These are phyloP conservation scores for Gasterosteus aculeatus DNA, from an alignment of 2,113 vertebrate species.

Conservation along the genomic window DNA sequence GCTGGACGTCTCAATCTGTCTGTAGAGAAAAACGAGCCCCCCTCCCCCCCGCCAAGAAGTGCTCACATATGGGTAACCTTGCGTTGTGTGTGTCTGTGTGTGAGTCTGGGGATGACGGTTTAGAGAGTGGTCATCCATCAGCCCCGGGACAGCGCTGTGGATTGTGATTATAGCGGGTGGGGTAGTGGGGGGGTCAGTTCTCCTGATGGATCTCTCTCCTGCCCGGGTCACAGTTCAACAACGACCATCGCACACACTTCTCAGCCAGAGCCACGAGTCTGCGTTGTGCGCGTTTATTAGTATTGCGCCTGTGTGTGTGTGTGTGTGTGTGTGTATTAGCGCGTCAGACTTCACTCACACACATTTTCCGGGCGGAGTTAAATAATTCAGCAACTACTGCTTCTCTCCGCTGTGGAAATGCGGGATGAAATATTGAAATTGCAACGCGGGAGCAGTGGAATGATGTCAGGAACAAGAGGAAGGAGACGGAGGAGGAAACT, in stretches of 20 bases:
- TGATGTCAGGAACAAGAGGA: constrained; percentile 27
- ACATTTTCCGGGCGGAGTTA: constrained; percentile 60
- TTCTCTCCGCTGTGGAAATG: constrained; percentile 68
- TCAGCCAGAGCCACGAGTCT: constrained; percentile 44
- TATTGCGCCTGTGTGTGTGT: not conserved
- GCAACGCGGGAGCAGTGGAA: constrained; percentile 57
- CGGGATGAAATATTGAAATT: constrained; percentile 75
- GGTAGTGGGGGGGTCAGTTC: constrained; percentile 40
- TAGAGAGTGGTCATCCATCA: constrained; percentile 67
- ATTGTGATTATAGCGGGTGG: constrained; percentile 56
- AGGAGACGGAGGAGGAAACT: not conserved
- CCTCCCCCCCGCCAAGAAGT: constrained; percentile 1
- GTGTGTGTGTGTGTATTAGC: not conserved
- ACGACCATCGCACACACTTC: constrained; percentile 60
- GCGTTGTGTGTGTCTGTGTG: constrained; percentile 15
- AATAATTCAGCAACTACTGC: constrained; percentile 72
- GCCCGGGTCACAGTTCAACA: constrained; percentile 71
- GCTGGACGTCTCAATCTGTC: constrained; percentile 28
- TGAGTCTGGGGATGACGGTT: constrained; percentile 22
- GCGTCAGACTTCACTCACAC: constrained; percentile 41
- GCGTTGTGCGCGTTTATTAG: constrained; percentile 31
- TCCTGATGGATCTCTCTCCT: constrained; percentile 64
- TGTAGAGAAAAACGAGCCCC: constrained; percentile 15
- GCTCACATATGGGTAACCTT: constrained; percentile 38
- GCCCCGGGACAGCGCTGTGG: constrained; percentile 54